These are phyloP conservation scores for Carcharodon carcharias DNA, from an alignment of 2,797 vertebrate genomes.

Conservation along the genomic window DNA sequence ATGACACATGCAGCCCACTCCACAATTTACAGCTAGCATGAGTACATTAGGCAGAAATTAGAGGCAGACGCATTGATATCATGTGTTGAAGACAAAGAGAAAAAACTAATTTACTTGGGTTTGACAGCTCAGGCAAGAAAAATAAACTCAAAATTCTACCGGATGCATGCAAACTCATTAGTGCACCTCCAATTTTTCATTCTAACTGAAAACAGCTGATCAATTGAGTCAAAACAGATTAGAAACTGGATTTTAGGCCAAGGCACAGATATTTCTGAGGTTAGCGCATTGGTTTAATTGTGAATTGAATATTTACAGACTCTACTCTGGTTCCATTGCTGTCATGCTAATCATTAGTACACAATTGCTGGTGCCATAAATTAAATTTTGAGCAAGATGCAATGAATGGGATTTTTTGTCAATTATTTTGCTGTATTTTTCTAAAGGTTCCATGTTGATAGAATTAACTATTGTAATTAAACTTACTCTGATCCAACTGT, in stretches of 20 bases:
- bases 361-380: not conserved
- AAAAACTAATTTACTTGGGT: slow-evolving; percentile 54
- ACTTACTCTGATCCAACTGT: not conserved
- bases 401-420: not conserved
- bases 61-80: slow-evolving; percentile 47
- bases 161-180: slow-evolving; percentile 56
- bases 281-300: not conserved
- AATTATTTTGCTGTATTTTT: not conserved
- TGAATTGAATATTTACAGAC: not conserved
- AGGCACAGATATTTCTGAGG: not conserved
- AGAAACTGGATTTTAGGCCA: not conserved
- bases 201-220: slow-evolving; percentile 51
- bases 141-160: slow-evolving; percentile 49
- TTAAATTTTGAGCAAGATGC: not conserved
- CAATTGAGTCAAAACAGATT: slow-evolving; percentile 7
- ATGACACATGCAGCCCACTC: slow-evolving; percentile 58
- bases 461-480: not conserved
- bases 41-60: slow-evolving; percentile 56
- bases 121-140: slow-evolving; percentile 52
- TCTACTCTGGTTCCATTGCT: not conserved
- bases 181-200: slow-evolving; percentile 50
- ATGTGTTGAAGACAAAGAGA: slow-evolving; percentile 55
- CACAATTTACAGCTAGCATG: slow-evolving; percentile 56
- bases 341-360: not conserved
- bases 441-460: not conserved